Percentiles rank a stretch among this genome's conserved stretches.
Conservation (phyloP, 2,888 invertebrate genomes). For the Didymodactylos carnosus region DNA sequence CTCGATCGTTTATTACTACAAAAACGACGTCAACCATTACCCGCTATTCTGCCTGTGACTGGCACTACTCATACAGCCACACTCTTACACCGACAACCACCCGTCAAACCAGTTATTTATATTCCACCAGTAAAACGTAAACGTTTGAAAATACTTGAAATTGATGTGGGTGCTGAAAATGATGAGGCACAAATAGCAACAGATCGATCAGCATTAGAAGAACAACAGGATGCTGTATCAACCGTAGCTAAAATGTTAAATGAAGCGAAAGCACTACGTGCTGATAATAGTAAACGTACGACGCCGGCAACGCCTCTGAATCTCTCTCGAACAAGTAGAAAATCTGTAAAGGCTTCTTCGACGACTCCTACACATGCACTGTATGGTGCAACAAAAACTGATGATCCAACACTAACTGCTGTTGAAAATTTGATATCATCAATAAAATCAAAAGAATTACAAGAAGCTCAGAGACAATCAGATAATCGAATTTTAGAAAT, state of each 20-base stretch:
- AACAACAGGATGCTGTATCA: background rate
- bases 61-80: slow-evolving; percentile 3
- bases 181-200: background rate
- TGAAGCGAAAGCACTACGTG: slow-evolving; percentile 1
- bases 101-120: background rate
- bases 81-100: background rate
- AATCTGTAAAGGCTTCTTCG: no score
- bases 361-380: no score
- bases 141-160: background rate
- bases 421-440: slow-evolving; percentile 12
- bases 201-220: background rate
- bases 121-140: background rate
- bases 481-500: slow-evolving; percentile 11
- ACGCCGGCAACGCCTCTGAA: no score
- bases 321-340: no score
- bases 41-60: slow-evolving; percentile 6
- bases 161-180: background rate
- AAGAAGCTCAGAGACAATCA: slow-evolving; percentile 2
- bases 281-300: no score
- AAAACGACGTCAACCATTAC: background rate
- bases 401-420: background rate
- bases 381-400: background rate
- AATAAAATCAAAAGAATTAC: slow-evolving; percentile 6
- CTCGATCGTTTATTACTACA: background rate
- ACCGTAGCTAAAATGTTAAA: background rate